Base-by-base conservation (phyloP, 2,888 invertebrate genomes). In the Agonopterix arenella region DNA sequence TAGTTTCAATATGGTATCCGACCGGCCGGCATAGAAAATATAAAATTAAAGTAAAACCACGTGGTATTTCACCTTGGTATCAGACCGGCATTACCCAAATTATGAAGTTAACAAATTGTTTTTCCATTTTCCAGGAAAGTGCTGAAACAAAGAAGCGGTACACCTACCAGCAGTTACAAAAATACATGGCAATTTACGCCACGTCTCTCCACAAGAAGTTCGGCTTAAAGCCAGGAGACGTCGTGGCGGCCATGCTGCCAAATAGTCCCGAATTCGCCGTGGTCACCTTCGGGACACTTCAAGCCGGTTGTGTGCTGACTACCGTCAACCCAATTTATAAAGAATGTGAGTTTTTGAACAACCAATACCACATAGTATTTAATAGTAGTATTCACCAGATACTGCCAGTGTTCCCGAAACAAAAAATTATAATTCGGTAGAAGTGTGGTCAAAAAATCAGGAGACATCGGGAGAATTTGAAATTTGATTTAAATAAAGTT, bases 271-370 rank as follows among this genome's bases (percentile, higher is more conserved):
- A 96, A 75, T 94, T 92, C 66, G 90, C 93, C 0, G 91, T 94
- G 10, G 90, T 91, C 0, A 80, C 91, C 0, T 77, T 94, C 49
- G 96, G 94, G 0, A 80, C 90, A 9, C 62, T 94, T n/a, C 92
- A 93, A 64, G 94, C 94, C 38, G 94, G 94, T 0, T 80, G 94
- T 16, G 69, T 91, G 7, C 84, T 93, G 13, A 94, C 95, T 0
- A 93, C 95, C 1, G 83, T 95, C n/a, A 96, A 95, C 82, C 94
- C 95, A 18, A 79, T 91, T 59, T 96, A 95, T 65, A 95, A 93
- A 56, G 86, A 91, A 59, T 82, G 91, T 91, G 67, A 83, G 83
- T 62, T 50, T 38, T 28, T 18, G 4, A 28, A 13, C 13, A 13
- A 2, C 13, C 13, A 13, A 13, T 13, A n/a, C n/a, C n/a, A n/a